Percentiles rank a stretch among this genome's conserved stretches.
These are phyloP conservation scores for Parnassius orleans DNA, from an alignment of 2,888 invertebrate species.

Conservation along the genomic window DNA sequence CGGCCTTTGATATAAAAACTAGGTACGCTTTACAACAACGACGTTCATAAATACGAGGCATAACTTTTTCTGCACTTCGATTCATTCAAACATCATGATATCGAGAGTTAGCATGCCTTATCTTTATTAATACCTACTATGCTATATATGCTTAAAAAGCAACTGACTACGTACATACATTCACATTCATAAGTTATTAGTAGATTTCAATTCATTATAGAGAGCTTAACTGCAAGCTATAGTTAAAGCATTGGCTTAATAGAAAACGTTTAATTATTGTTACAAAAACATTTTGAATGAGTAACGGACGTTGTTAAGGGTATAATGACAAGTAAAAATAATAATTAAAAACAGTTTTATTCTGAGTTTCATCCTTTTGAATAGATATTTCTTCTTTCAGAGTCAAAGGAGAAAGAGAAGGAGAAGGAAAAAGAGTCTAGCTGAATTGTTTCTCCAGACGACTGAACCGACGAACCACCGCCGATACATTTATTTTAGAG, in stretches of 20 bases:
- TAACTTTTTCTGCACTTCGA: slow-evolving; percentile 10
- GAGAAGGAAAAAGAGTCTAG: slow-evolving; percentile 86
- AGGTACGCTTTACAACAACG: slow-evolving; percentile 5
- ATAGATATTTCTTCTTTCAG: slow-evolving; percentile 60
- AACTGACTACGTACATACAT: slow-evolving; percentile 1
- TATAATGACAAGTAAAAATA: too few species aligned
- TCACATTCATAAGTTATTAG: background rate
- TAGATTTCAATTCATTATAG: background rate
- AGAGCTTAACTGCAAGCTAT: background rate
- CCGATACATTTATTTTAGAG: slow-evolving; percentile 78
- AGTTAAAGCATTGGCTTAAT: slow-evolving; percentile 1
- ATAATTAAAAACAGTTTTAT: too few species aligned
- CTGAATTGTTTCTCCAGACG: slow-evolving; percentile 78
- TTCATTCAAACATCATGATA: slow-evolving; percentile 2
- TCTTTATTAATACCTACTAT: slow-evolving; percentile 11
- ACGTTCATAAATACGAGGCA: slow-evolving; percentile 3
- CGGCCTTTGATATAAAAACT: slow-evolving; percentile 29
- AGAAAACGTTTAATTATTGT: background rate
- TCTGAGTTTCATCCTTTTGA: background rate
- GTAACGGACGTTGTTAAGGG: too few species aligned
- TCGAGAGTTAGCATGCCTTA: slow-evolving; percentile 11
- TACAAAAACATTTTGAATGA: too few species aligned
- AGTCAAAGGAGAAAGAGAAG: slow-evolving; percentile 86
- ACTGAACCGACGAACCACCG: slow-evolving; percentile 78
- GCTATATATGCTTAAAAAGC: slow-evolving; percentile 10